Evolutionary conservation across 2,113 vertebrate genomes (phyloP).

Genomic region (Rhodinocichla rosea): DNA sequence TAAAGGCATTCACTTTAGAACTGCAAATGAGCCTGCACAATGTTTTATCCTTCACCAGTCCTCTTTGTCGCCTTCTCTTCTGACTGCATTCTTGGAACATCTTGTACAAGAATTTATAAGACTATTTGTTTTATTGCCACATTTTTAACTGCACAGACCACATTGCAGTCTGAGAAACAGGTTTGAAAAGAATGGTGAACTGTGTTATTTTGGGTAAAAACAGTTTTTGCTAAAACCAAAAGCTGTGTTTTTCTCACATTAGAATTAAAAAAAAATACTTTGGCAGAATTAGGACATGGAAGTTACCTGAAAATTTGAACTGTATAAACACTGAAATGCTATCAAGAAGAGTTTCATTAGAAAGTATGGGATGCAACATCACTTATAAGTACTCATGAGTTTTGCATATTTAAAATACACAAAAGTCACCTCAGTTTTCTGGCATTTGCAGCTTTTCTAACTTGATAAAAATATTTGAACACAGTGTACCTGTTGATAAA

Average conservation of each 20-base stretch:
- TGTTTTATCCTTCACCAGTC: conserved; percentile 37
- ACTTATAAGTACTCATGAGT: not conserved
- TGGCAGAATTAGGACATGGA: not conserved
- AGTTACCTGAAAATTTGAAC: not conserved
- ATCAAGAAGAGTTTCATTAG: not conserved
- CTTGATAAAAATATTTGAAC: not conserved
- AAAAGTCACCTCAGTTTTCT: not conserved
- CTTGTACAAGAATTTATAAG: conserved; percentile 46
- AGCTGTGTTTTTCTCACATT: not conserved
- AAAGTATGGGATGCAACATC: not conserved
- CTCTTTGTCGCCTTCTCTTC: conserved; percentile 39
- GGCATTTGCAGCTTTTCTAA: not conserved
- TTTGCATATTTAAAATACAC: not conserved
- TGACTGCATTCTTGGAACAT: conserved; percentile 47
- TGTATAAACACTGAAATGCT: not conserved
- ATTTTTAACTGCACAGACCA: not conserved
- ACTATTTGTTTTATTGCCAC: conserved; percentile 31
- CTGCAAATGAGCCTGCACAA: conserved; percentile 57
- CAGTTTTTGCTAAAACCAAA: not conserved
- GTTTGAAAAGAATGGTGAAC: not conserved
- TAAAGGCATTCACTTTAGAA: conserved; percentile 39
- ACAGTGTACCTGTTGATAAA: not conserved
- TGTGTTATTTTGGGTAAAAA: not conserved
- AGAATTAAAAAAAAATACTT: not conserved
- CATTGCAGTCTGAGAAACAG: not conserved